These are phyloP conservation scores for Galerucella pusilla DNA, from an alignment of 2,888 invertebrate genomes.

Conservation along the genomic window DNA sequence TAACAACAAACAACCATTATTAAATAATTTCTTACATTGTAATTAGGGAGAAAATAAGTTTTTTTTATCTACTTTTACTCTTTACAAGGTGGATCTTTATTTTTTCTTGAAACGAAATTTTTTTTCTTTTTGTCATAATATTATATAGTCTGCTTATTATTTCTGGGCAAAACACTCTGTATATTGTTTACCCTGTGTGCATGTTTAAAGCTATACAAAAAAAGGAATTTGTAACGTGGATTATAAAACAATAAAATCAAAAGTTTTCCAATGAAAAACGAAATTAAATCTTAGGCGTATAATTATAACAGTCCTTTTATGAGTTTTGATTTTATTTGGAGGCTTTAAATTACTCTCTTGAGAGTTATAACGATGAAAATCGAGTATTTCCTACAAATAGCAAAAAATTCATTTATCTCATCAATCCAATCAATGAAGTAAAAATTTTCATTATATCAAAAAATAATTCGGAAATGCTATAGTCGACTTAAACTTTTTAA, in stretches of 20 bases:
- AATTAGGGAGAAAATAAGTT: slow-evolving; percentile 42
- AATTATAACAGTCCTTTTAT: neutral
- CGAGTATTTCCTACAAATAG: neutral
- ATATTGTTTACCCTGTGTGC: neutral
- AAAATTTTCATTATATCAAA: no score
- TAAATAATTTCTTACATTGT: slow-evolving; percentile 54
- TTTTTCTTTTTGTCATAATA: no score
- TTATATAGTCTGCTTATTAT: no score
- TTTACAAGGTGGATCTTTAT: neutral
- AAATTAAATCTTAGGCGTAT: neutral
- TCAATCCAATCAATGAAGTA: no score
- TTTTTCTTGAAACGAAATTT: no score
- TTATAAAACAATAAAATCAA: neutral
- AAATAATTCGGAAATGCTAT: no score
- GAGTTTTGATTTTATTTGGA: neutral
- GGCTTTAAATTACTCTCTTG: neutral
- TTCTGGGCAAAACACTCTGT: no score
- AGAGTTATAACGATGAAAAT: neutral
- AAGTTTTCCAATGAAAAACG: neutral
- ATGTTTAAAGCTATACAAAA: neutral
- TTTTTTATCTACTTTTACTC: no score
- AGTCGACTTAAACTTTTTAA: no score
- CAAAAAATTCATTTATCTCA: neutral
- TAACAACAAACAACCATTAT: slow-evolving; percentile 48
- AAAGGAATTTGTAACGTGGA: neutral